Percentiles rank a stretch among this genome's conserved stretches.
Conservation (phyloP, 2,113 vertebrate species). For the Archocentrus centrarchus region DNA sequence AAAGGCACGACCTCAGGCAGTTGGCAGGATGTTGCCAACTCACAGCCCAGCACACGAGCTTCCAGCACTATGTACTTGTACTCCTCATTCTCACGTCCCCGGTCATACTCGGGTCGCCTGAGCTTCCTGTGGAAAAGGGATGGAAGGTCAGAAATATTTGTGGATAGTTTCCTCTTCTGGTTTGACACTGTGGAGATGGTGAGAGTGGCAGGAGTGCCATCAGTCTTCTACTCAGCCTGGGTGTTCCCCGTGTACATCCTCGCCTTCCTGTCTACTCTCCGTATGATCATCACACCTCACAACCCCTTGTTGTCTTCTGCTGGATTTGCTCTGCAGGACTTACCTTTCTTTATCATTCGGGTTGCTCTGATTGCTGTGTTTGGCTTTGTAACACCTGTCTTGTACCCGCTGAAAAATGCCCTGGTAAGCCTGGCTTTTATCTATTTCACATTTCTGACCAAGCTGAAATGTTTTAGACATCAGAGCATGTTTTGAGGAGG, state of each 20-base stretch:
- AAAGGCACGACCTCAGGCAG: slow-evolving; percentile 41
- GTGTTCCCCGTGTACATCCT: slow-evolving; percentile 82
- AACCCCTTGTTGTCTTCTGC: slow-evolving; percentile 72
- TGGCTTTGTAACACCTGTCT: slow-evolving; percentile 80
- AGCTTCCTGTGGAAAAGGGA: slow-evolving; percentile 72
- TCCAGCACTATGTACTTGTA: slow-evolving; percentile 64
- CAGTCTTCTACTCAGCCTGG: slow-evolving; percentile 81
- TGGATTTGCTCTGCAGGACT: slow-evolving; percentile 81
- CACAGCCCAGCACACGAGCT: not conserved
- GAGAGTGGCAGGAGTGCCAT: slow-evolving; percentile 69
- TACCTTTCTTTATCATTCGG: slow-evolving; percentile 83
- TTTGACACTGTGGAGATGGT: slow-evolving; percentile 86
- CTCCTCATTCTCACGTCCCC: slow-evolving; percentile 42
- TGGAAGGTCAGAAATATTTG: slow-evolving; percentile 73
- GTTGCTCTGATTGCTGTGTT: slow-evolving; percentile 75
- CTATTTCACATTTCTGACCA: slow-evolving; percentile 83
- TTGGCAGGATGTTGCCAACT: slow-evolving; percentile 6
- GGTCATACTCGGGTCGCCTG: slow-evolving; percentile 52
- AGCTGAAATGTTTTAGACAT: slow-evolving; percentile 71
- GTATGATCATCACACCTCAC: slow-evolving; percentile 74
- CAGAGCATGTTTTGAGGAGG: slow-evolving; percentile 76
- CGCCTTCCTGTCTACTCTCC: slow-evolving; percentile 80
- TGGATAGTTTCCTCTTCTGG: slow-evolving; percentile 83
- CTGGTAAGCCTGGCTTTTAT: slow-evolving; percentile 78
- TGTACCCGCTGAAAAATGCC: slow-evolving; percentile 83